Evolutionary conservation across 64 coral and sea anemone genomes (phyloP), one percentile per base, ranked within the genome.

Genomic region (Acropora yongei): DNA sequence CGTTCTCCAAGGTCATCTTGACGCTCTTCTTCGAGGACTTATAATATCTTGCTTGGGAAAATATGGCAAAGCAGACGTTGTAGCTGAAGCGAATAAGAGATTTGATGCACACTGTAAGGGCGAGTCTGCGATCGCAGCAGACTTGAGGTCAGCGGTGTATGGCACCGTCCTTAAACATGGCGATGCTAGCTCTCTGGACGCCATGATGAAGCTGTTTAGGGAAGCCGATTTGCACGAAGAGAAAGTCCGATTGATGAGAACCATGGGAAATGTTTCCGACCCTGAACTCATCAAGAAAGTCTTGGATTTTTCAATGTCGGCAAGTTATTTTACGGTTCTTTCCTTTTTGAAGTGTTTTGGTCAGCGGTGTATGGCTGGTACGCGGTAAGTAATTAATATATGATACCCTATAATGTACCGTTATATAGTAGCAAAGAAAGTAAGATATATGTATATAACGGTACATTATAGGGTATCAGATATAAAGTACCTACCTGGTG

Each of bases 201-300:
- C 94, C n/a, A 86, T 99, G 30, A 68, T 93, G 55, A 91, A 99
- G 66, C 69, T 99, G 66, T 93, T 96, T 2, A 79, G 80, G 47
- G 89, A 94, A n/a, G 91, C 97, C 11, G 97, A 99, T 61, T 71
- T 99, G 17, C 97, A 99, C 3, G 97, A 99, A 48, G 97, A 99
- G 78, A 88, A 89, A 57, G 91, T 96, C 1, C 77, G 97, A 77
- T 14, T 99, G 8, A 94, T 99, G 97, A 88, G 94, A 44, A 93
- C 91, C 57, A 99, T 99, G 97, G 97, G 97, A 2, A 73, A 68
- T 1, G 94, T 99, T 11, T 94, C 88, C 16, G 76, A 99, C 68
- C 88, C 94, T 50, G 91, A 94, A 41, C 94, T 99, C 39, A 99
- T 99, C 49, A 93, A 92, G 46, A 92, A 95, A 89, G 97, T 99